phyloP scores from a whole-genome alignment of 2,797 vertebrate genomes.

The Acomys russatus region DNA sequence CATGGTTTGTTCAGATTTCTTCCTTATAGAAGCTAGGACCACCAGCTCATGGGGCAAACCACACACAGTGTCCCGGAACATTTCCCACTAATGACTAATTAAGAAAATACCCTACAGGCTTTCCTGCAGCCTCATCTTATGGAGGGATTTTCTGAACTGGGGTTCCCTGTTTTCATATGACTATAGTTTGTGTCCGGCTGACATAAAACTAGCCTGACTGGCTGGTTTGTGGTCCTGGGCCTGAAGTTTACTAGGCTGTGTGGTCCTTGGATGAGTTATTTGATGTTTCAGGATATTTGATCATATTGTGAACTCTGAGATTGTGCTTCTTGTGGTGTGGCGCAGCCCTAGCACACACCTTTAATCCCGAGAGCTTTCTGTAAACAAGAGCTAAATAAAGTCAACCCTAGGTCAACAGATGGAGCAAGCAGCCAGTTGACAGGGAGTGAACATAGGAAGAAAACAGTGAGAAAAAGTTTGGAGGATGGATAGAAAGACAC shows the following conservation, averaged over 20 bases:
- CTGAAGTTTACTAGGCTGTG: conserved; percentile 3
- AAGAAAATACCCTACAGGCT: not conserved
- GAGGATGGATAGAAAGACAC: too few relatives aligned
- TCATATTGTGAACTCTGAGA: too few relatives aligned
- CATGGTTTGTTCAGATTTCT: not conserved
- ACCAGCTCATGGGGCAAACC: not conserved
- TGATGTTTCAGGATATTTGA: too few relatives aligned
- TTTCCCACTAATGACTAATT: not conserved
- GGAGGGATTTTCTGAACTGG: not conserved
- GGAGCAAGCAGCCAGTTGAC: too few relatives aligned
- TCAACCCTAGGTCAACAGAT: too few relatives aligned
- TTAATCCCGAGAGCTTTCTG: too few relatives aligned
- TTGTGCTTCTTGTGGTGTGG: too few relatives aligned
- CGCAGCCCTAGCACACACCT: too few relatives aligned
- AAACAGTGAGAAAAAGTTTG: too few relatives aligned
- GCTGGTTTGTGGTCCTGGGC: not conserved
- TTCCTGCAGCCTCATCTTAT: not conserved
- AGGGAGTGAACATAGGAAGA: too few relatives aligned
- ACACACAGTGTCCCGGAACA: not conserved
- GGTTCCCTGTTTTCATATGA: not conserved
- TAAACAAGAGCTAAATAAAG: too few relatives aligned
- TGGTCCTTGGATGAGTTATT: not conserved
- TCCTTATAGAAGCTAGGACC: not conserved
- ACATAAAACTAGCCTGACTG: not conserved
- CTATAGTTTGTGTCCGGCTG: not conserved